Conservation (phyloP, 1,140 invertebrate genomes). For the Megalonaias nervosa region DNA sequence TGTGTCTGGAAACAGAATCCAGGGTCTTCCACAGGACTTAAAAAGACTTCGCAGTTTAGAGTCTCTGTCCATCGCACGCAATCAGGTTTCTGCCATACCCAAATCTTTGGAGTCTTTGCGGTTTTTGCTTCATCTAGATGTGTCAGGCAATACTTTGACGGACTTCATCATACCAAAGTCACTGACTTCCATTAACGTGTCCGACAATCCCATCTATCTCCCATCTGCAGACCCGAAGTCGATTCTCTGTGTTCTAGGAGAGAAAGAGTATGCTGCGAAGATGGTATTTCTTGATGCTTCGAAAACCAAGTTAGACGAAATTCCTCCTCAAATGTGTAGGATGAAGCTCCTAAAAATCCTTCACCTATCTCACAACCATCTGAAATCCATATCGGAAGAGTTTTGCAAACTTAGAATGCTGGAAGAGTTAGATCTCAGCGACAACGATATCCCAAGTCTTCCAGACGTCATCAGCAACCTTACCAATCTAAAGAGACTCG, state of each 20-base stretch:
- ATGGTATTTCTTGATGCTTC: constrained; percentile 57
- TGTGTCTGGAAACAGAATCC: constrained; percentile 60
- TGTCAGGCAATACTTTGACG: constrained; percentile 55
- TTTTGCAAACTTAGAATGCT: constrained; percentile 53
- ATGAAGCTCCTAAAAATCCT: constrained; percentile 52
- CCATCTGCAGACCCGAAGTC: constrained; percentile 51
- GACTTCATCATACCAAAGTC: constrained; percentile 61
- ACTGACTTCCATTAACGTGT: constrained; percentile 53
- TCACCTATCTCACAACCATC: constrained; percentile 51
- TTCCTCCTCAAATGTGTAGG: constrained; percentile 50
- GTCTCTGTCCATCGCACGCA: constrained; percentile 43
- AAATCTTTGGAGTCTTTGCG: constrained; percentile 51
- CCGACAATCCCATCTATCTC: constrained; percentile 58
- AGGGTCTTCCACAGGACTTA: constrained; percentile 58
- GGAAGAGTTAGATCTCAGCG: constrained; percentile 52
- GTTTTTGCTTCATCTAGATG: constrained; percentile 53
- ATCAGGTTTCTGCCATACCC: constrained; percentile 56
- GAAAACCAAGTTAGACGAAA: constrained; percentile 59
- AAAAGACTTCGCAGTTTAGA: constrained; percentile 53
- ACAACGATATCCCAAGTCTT: constrained; percentile 53
- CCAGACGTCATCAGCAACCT: constrained; percentile 53
- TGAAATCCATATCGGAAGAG: constrained; percentile 55
- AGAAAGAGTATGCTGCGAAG: constrained; percentile 46
- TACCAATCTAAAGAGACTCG: constrained; percentile 47
- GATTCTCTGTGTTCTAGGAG: constrained; percentile 45